phyloP scores from a whole-genome alignment of 2,113 vertebrate genomes.

The Barbus barbus region DNA sequence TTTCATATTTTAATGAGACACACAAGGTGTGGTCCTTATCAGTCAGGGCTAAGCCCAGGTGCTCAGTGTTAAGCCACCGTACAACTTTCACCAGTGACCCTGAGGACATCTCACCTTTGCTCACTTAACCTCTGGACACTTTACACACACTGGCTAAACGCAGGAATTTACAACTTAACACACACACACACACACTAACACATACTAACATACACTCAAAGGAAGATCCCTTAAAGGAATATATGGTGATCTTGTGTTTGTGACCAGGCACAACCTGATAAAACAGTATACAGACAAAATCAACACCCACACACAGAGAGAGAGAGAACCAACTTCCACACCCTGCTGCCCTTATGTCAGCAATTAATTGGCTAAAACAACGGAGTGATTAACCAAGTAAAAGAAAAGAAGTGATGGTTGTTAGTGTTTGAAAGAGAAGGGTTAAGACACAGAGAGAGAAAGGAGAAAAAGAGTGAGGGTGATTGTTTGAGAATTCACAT shows the following conservation, averaged over 20 bases:
- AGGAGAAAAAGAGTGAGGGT: slow-evolving; percentile 50
- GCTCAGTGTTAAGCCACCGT: slow-evolving; percentile 31
- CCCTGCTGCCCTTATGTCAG: slow-evolving; percentile 26
- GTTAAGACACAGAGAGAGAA: slow-evolving; percentile 80
- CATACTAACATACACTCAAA: neutral
- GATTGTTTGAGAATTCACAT: slow-evolving; percentile 87
- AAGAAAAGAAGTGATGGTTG: slow-evolving; percentile 45
- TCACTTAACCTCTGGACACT: slow-evolving; percentile 31
- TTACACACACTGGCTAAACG: slow-evolving; percentile 14
- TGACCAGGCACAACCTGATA: neutral
- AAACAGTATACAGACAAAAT: slow-evolving; percentile 11
- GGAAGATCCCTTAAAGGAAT: neutral
- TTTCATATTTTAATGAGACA: slow-evolving; percentile 1
- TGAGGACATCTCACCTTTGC: slow-evolving; percentile 39
- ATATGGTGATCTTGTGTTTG: slow-evolving; percentile 3
- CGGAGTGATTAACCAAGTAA: slow-evolving; percentile 40
- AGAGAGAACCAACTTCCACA: neutral
- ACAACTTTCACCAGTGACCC: slow-evolving; percentile 42
- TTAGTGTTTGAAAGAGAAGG: slow-evolving; percentile 66
- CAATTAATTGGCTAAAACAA: slow-evolving; percentile 50
- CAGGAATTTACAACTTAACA: slow-evolving; percentile 43
- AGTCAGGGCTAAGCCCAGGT: slow-evolving; percentile 45
- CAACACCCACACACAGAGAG: neutral
- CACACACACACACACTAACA: neutral
- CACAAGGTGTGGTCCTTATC: slow-evolving; percentile 47